Evolutionary conservation across 2,113 vertebrate species (phyloP).

Genomic region (Drymodes brunneopygia): DNA sequence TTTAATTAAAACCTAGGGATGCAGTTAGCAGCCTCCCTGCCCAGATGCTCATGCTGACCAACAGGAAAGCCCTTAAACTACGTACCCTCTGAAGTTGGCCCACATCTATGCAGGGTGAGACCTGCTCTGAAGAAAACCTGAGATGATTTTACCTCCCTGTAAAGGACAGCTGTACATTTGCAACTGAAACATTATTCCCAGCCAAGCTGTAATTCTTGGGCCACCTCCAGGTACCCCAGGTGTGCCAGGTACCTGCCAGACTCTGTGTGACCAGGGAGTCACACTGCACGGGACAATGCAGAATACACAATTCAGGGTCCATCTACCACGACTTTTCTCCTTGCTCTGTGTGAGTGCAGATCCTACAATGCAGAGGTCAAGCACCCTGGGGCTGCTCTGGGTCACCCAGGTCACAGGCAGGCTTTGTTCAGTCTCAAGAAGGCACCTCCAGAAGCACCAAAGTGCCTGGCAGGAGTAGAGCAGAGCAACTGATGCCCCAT

Average conservation of each 20-base stretch:
- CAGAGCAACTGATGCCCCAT: neutral
- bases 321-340: neutral
- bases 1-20: neutral
- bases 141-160: neutral
- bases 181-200: rapidly evolving
- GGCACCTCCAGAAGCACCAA: neutral
- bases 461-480: neutral
- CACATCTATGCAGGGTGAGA: neutral
- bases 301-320: rapidly evolving
- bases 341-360: rapidly evolving
- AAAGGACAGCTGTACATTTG: neutral
- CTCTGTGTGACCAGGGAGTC: neutral
- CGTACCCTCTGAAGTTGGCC: neutral
- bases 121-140: neutral
- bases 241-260: neutral
- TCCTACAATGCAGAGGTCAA: neutral
- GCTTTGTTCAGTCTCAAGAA: neutral
- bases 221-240: neutral
- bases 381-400: neutral
- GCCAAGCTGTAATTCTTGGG: neutral
- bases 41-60: rapidly evolving
- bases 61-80: neutral
- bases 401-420: neutral
- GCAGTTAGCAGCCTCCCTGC: neutral
- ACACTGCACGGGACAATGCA: neutral